Conservation (phyloP, 2,113 vertebrate species). For the Scortum barcoo region DNA sequence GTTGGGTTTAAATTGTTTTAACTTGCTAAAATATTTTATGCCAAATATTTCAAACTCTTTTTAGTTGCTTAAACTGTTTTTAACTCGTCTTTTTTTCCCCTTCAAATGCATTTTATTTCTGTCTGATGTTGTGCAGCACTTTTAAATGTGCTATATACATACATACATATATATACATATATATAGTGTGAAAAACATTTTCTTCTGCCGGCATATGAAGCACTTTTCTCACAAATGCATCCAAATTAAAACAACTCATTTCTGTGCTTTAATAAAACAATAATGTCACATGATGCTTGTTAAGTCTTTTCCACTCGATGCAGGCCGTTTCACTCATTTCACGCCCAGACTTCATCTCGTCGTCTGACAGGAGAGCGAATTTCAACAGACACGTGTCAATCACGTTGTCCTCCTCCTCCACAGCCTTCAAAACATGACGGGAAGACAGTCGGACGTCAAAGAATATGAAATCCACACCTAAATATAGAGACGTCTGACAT, state of each 20-base stretch:
- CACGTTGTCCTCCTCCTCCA: neutral
- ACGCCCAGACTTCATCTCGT: neutral
- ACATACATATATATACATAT: too few relatives aligned
- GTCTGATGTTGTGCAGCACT: too few relatives aligned
- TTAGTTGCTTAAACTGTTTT: too few relatives aligned
- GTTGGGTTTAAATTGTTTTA: too few relatives aligned
- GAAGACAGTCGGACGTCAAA: neutral
- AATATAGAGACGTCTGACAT: neutral
- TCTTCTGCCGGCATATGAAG: neutral
- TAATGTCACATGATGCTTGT: neutral
- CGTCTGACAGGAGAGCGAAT: neutral
- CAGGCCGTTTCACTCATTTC: neutral
- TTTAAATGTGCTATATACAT: too few relatives aligned
- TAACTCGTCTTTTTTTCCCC: too few relatives aligned
- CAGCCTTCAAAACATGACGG: neutral
- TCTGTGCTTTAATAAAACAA: neutral
- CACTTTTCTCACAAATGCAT: neutral
- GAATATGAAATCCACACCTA: neutral
- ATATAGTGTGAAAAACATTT: neutral
- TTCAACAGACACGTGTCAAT: slow-evolving; percentile 5
- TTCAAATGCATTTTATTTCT: too few relatives aligned
- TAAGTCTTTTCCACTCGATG: neutral
- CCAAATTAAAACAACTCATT: neutral
- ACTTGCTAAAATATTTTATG: too few relatives aligned
- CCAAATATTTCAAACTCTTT: too few relatives aligned